Evolutionary conservation across 2,797 vertebrate species (phyloP).

Genomic region (Phalanger gymnotis): DNA sequence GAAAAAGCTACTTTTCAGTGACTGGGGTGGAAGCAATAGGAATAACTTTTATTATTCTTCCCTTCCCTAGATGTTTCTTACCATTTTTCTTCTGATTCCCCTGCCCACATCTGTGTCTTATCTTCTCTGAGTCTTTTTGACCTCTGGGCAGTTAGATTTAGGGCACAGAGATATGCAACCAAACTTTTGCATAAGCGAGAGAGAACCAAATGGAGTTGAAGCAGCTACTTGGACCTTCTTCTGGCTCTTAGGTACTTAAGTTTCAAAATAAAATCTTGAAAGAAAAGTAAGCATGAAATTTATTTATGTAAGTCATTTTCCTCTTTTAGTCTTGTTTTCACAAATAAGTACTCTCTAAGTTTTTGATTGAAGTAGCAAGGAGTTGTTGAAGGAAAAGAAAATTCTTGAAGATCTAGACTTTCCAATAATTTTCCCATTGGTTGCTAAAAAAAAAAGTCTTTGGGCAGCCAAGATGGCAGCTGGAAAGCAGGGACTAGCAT

Average conservation of each 20-base stretch:
- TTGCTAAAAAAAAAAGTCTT: not conserved
- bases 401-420: slow-evolving; percentile 4
- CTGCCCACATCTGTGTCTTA: not conserved
- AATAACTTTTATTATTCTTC: not conserved
- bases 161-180: not conserved
- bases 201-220: not conserved
- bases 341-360: not conserved
- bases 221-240: not conserved
- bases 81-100: not conserved
- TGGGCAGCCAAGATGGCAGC: too few relatives aligned
- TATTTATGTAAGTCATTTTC: slow-evolving; percentile 27
- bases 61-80: not conserved
- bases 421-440: not conserved
- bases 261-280: slow-evolving; percentile 29
- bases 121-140: not conserved
- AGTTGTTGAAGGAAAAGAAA: not conserved
- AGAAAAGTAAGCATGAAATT: slow-evolving; percentile 1
- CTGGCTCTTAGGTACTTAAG: not conserved
- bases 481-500: too few relatives aligned
- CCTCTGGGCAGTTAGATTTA: not conserved
- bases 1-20: not conserved
- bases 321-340: slow-evolving; percentile 21
- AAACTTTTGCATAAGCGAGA: not conserved
- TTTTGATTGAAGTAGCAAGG: not conserved
- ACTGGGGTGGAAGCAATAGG: not conserved